Conservation (phyloP, 2,797 vertebrate species). For the Enteromius anoplus region DNA sequence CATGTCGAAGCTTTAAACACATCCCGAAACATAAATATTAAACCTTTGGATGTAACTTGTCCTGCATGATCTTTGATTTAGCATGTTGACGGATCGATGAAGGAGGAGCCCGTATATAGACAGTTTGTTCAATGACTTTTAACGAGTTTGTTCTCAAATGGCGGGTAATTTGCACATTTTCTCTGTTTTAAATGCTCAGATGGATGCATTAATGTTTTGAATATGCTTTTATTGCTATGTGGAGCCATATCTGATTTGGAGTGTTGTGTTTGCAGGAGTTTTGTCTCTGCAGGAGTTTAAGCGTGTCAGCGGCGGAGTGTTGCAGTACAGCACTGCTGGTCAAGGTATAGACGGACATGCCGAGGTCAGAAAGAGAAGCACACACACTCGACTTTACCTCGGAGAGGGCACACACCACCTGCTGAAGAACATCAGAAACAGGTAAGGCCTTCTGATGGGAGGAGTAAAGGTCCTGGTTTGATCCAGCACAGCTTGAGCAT, state of each 20-base stretch:
- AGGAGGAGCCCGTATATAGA: neutral
- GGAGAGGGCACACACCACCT: conserved; percentile 86
- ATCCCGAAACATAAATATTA: neutral
- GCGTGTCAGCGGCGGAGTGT: conserved; percentile 82
- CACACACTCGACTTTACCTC: conserved; percentile 92
- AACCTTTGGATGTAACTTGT: neutral
- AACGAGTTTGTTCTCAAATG: no score
- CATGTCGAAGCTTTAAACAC: neutral
- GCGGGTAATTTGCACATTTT: neutral
- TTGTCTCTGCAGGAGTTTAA: conserved; percentile 91
- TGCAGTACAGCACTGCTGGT: conserved; percentile 76
- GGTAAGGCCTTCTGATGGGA: conserved; percentile 71
- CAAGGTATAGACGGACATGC: conserved; percentile 68
- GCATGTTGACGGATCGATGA: neutral
- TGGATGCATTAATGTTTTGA: neutral
- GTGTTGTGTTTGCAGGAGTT: conserved; percentile 74
- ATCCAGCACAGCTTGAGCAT: neutral
- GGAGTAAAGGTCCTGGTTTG: neutral
- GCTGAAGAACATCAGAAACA: conserved; percentile 86
- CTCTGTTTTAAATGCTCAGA: neutral
- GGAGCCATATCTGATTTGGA: neutral
- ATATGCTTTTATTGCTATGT: neutral
- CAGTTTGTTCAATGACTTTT: no score
- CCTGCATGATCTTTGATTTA: no score
- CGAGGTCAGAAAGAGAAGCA: conserved; percentile 86